Evolutionary conservation across 2,888 invertebrate genomes (phyloP).

Genomic region (Penaeus monodon): DNA sequence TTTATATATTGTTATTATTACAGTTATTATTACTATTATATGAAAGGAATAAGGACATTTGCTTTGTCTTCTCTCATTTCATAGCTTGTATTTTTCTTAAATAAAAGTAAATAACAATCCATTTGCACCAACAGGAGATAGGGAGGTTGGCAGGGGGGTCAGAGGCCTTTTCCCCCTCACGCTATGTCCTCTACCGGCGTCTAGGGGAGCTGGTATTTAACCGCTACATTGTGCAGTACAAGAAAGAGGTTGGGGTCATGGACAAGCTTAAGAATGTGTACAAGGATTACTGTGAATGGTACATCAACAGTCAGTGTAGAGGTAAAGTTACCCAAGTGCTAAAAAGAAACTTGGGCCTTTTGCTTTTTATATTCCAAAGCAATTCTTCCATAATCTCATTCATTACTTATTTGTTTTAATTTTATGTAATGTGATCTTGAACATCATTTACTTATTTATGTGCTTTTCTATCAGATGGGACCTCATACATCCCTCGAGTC

Average conservation of each 20-base stretch:
- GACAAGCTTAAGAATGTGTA: conserved; percentile 51
- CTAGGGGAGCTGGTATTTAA: conserved; percentile 46
- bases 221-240: conserved; percentile 42
- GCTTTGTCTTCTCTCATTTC: too few relatives aligned
- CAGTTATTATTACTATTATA: too few relatives aligned
- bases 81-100: too few relatives aligned
- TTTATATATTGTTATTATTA: too few relatives aligned
- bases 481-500: conserved; percentile 41
- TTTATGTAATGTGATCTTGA: not conserved
- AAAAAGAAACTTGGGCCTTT: not conserved
- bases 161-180: conserved; percentile 26
- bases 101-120: too few relatives aligned
- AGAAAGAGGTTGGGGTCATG: conserved; percentile 42
- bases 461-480: conserved; percentile 30
- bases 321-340: conserved; percentile 19
- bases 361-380: not conserved
- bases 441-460: not conserved
- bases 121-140: conserved; percentile 37
- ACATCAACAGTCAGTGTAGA: conserved; percentile 11
- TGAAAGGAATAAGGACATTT: too few relatives aligned
- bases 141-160: conserved; percentile 47
- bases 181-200: conserved; percentile 30
- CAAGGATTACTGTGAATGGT: conserved; percentile 37
- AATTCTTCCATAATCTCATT: not conserved
- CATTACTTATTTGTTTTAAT: not conserved